Evolutionary conservation across 1,140 invertebrate genomes (phyloP), one percentile per base, ranked within the genome.

Genomic region (Spodoptera litura): DNA sequence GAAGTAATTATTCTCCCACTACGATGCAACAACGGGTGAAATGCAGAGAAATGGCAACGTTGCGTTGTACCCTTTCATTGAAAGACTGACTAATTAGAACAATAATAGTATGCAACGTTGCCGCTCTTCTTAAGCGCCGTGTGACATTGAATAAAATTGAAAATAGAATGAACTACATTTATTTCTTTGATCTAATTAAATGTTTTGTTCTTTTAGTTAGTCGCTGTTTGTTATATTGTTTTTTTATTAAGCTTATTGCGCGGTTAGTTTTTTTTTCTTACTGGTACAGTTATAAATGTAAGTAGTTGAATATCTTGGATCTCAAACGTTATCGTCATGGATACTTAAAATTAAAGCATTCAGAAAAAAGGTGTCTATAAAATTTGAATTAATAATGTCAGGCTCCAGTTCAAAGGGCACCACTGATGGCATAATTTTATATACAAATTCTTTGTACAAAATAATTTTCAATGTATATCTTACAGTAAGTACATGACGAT

Each of bases 51-150:
- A 55, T 56, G 53, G 52, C 68, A 56, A 71, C 68, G 52, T 38
- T 71, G 68, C 68, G 52, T 38, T 71, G 68, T 31, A 71, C 49
- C 49, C 49, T 35, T 56, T 71, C 27, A 71, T 56, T 71, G 68
- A 56, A 56, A 71, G 5, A 38, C 2, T 56, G 27, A 38, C 68
- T 71, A 71, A 71, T 71, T 71, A 71, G 68, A 53, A 56, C 52
- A 56, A 71, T 68, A 68, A 68, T 68, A 71, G 52, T 35, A 35
- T 38, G 68, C 68, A n/a, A 56, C 53, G 68, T 71, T 71, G 52
- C 68, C 52, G 52, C 27, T 55, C 68, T 70, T 70, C 66, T 52
- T 70, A 53, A 70, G 12, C 44, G 27, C 31, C 20, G 52, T 71
- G 31, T 56, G 68, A 56, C 52, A 71, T 38, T 71, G 68, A 56